Percentiles rank a stretch among this genome's conserved stretches.
Conservation (phyloP, 2,888 invertebrate species). For the Stenodema calcarata region DNA sequence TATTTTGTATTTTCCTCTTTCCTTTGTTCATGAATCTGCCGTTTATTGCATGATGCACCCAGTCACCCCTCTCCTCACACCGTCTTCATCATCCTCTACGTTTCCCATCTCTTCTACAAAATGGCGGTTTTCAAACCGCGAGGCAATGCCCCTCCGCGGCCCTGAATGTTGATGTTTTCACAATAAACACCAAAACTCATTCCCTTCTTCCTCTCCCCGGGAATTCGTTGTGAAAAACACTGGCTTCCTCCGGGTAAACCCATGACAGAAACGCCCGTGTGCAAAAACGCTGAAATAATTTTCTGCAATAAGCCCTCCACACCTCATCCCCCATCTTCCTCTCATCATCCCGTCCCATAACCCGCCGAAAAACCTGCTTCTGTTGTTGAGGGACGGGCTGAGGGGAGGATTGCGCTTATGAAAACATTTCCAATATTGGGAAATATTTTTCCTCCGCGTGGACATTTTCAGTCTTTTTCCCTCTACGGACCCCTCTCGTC, state of each 20-base stretch:
- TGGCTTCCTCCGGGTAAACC: neutral
- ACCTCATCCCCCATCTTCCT: neutral
- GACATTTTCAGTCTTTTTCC: neutral
- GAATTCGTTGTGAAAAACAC: slow-evolving; percentile 2
- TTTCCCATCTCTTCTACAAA: neutral
- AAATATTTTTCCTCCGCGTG: slow-evolving; percentile 22
- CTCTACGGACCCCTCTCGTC: neutral
- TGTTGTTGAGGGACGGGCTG: neutral
- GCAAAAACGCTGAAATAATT: slow-evolving; percentile 28
- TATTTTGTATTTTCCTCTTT: too few species aligned
- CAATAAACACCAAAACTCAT: slow-evolving; percentile 28
- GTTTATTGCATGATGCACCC: neutral
- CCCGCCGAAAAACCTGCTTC: neutral
- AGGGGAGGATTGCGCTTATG: neutral
- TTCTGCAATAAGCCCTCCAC: slow-evolving; percentile 19
- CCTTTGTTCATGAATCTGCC: too few species aligned
- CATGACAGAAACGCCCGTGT: slow-evolving; percentile 21
- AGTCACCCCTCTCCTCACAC: neutral
- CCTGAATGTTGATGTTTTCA: slow-evolving; percentile 37
- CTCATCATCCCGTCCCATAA: neutral
- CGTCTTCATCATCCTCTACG: neutral
- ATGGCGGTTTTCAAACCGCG: slow-evolving; percentile 28
- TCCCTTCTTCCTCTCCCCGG: neutral
- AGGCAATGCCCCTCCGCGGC: neutral
- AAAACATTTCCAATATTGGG: slow-evolving; percentile 33